Evolutionary conservation across 92 coral and sea anemone genomes (phyloP).

Genomic region (Phenganax subtilis): DNA sequence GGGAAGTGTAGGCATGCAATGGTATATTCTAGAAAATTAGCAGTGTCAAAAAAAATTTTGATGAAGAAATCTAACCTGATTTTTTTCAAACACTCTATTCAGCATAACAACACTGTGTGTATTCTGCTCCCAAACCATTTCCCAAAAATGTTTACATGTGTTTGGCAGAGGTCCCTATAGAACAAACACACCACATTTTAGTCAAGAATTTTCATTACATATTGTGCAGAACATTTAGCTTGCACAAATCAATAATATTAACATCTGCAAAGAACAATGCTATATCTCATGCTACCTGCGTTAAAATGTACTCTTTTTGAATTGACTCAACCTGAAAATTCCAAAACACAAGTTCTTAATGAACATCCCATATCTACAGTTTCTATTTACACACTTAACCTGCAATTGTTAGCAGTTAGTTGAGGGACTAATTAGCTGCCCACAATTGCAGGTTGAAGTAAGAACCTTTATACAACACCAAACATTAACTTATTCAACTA

Average conservation of each 20-base stretch:
- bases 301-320: constrained; percentile 41
- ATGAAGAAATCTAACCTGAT: constrained; percentile 56
- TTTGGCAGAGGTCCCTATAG: constrained; percentile 77
- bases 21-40: not conserved
- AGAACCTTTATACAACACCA: too few species aligned
- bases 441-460: too few species aligned
- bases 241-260: too few species aligned
- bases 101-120: constrained; percentile 77
- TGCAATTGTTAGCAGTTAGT: too few species aligned
- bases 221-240: not conserved
- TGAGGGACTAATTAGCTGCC: too few species aligned
- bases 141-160: constrained; percentile 88
- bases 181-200: not conserved
- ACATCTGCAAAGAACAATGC: not conserved
- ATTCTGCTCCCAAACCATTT: constrained; percentile 96
- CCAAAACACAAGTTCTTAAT: not conserved
- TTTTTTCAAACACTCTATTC: constrained; percentile 87
- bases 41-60: not conserved
- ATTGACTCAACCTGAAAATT: constrained; percentile 46
- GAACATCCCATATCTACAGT: too few species aligned
- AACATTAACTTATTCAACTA: too few species aligned
- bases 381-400: too few species aligned
- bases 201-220: too few species aligned
- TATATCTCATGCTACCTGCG: constrained; percentile 37
- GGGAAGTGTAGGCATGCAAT: too few species aligned